Percentiles rank a stretch among this genome's conserved stretches.
These are phyloP conservation scores for Ectemnius lituratus DNA, from an alignment of 2,888 invertebrate genomes.

Conservation along the genomic window DNA sequence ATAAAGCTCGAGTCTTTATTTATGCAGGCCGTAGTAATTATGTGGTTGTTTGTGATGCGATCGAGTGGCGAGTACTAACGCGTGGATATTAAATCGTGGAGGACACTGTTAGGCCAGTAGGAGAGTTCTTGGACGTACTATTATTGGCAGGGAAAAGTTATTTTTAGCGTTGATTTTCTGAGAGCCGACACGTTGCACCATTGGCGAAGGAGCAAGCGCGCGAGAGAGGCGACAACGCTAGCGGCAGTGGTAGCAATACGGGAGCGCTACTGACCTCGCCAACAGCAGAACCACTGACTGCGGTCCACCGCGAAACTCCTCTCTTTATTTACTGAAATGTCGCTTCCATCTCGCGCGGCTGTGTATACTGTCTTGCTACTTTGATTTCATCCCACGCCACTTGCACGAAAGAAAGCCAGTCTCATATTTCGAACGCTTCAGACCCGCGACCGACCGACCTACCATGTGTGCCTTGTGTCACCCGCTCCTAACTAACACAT, in stretches of 20 bases:
- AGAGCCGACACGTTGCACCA: conserved; percentile 33
- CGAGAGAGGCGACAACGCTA: no score
- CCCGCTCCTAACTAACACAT: no score
- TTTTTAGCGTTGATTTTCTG: conserved; percentile 56
- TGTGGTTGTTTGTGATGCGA: no score
- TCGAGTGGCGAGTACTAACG: not conserved
- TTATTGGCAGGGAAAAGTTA: conserved; percentile 52
- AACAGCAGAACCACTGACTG: conserved; percentile 49
- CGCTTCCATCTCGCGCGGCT: conserved; percentile 35
- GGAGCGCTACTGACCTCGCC: conserved; percentile 59
- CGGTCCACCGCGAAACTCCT: conserved; percentile 59
- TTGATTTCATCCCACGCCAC: not conserved
- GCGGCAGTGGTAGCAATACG: not conserved
- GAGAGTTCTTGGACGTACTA: conserved; percentile 41
- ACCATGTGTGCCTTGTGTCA: no score
- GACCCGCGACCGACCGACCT: not conserved
- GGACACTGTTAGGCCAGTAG: conserved; percentile 24
- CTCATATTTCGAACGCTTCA: not conserved
- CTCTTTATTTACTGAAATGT: conserved; percentile 43
- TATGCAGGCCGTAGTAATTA: no score
- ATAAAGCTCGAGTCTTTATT: no score
- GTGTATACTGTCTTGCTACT: not conserved
- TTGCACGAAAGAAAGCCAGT: not conserved
- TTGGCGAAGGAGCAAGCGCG: not conserved
- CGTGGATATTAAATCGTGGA: conserved; percentile 6